Conservation (phyloP, 2,797 vertebrate species). For the Enteromius unitaeniatus region DNA sequence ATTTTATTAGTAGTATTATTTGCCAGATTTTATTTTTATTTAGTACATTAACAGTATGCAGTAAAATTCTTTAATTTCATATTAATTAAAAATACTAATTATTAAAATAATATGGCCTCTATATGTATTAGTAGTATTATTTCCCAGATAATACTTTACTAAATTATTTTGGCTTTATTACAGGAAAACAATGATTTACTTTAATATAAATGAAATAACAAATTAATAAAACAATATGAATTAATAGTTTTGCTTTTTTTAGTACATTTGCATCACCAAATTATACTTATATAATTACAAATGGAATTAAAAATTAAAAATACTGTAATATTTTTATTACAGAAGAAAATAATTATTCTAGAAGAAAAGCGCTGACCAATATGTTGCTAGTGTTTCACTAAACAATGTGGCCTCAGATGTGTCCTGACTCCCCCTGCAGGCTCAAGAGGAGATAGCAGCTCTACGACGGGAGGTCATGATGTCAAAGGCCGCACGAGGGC, state of each 20-base stretch:
- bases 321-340: background rate
- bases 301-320: no score
- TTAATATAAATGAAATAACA: background rate
- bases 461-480: conserved; percentile 77
- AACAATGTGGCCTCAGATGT: background rate
- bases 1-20: background rate
- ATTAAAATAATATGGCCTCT: background rate
- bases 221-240: background rate
- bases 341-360: no score
- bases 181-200: background rate
- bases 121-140: background rate
- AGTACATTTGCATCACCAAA: background rate
- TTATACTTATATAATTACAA: background rate
- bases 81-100: background rate
- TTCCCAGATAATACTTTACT: background rate
- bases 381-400: background rate
- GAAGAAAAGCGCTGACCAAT: background rate
- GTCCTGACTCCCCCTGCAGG: conserved; percentile 63
- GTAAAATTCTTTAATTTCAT: background rate
- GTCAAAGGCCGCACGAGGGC: conserved; percentile 69
- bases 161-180: background rate
- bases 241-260: background rate
- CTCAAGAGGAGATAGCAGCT: conserved; percentile 78
- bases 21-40: background rate
- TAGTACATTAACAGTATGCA: background rate